Base-by-base conservation (phyloP, 1,140 invertebrate genomes). In the Frieseomelitta varia region DNA sequence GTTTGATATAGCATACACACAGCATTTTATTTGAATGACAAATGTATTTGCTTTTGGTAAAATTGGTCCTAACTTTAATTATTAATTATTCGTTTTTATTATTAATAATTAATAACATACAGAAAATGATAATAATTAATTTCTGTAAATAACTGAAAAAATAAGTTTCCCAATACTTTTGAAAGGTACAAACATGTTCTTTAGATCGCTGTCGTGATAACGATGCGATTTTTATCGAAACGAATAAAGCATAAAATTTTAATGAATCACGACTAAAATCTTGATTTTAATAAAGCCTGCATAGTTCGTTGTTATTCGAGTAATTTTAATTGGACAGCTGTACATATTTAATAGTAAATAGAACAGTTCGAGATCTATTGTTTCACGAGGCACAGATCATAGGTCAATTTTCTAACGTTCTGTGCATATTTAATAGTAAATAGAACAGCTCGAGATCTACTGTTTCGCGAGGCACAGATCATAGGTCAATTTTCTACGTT, bases 381-480 rank as follows among this genome's bases (percentile, higher is more conserved):
- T 8, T 74, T 56, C 27, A 11, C 27, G 51, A 74, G 27, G 55
- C 27, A 74, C 72, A 21, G 72, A 17, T 27, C 47, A 53, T 73
- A 73, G 71, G 51, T 74, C 51, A 55, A 74, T 74, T 74, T 55
- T 47, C n/a, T n/a, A n/a, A 55, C 30, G 19, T 56, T 56, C 51
- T 73, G 10, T 47, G 0, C 63, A 10, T 30, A 27, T 63, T 63
- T 63, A 27, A 24, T 21, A 58, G 11, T 0, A 2, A 58, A 2
- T 12, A 12, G 10, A 24, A 24, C 2, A 58, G 56, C 56, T 58
- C 21, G 24, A 11, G 0, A 58, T 55, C 10, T 4, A 1, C 4
- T 55, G 47, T 6, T 73, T 55, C 27, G 17, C 27, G n/a, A 73
- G n/a, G 55, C n/a, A 73, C 72, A 21, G 72, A n/a, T 27, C 47